A percentile compares a stretch with the other conserved stretches of the same genome.
Evolutionary conservation across 2,113 vertebrate species (phyloP).

Genomic region (Orthonyx spaldingii): DNA sequence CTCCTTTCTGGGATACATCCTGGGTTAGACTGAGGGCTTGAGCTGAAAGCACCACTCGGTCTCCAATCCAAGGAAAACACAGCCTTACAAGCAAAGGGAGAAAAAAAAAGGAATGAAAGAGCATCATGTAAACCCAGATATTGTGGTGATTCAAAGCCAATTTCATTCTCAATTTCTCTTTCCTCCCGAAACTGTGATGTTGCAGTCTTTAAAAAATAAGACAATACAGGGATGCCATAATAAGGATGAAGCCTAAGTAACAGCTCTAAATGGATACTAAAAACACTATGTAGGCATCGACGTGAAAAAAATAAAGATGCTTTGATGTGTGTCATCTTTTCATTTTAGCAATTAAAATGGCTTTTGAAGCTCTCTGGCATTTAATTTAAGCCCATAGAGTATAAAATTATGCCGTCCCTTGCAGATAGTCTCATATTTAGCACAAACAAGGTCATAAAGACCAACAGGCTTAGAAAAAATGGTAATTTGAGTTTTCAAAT

Average conservation of each 20-base stretch:
- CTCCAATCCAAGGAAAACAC: background rate
- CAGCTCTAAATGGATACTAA: constrained; percentile 45
- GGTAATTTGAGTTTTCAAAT: constrained; percentile 51
- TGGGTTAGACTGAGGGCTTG: rapidly evolving
- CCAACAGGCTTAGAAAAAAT: constrained; percentile 53
- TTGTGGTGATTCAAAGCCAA: background rate
- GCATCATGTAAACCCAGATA: background rate
- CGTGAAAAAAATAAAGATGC: constrained; percentile 49
- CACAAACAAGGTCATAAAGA: constrained; percentile 59
- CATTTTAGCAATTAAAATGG: constrained; percentile 70
- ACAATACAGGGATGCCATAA: background rate
- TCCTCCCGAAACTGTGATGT: background rate
- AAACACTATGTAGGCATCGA: constrained; percentile 40
- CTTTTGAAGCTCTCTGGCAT: constrained; percentile 69
- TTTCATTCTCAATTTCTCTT: background rate
- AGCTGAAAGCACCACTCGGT: background rate
- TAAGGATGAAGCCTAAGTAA: constrained; percentile 42
- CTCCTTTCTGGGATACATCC: background rate
- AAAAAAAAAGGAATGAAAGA: background rate
- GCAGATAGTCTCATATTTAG: constrained; percentile 60
- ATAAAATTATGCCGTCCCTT: constrained; percentile 61
- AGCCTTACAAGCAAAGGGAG: background rate
- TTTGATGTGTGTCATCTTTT: constrained; percentile 69
- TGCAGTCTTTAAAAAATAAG: background rate
- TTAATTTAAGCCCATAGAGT: constrained; percentile 62